phyloP scores from a whole-genome alignment of 2,113 vertebrate species.

The Empidonax traillii region DNA sequence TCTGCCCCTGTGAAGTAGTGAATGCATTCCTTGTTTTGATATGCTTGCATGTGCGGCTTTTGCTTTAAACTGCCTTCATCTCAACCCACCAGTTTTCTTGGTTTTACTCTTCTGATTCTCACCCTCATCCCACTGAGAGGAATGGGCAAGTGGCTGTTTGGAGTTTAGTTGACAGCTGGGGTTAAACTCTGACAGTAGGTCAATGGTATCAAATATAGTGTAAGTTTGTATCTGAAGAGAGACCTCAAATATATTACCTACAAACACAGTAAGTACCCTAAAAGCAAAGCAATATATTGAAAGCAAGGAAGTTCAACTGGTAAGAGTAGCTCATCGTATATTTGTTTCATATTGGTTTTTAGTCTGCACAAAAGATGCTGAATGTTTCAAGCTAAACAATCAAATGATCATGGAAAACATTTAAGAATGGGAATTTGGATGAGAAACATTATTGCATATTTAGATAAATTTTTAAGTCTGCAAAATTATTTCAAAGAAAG shows the following conservation, averaged over 20 bases:
- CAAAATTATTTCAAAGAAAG: slow-evolving; percentile 9
- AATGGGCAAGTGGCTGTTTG: neutral
- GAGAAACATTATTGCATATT: neutral
- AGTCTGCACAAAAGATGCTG: neutral
- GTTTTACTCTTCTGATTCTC: neutral
- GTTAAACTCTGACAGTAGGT: neutral
- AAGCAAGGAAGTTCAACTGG: neutral
- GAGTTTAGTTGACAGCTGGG: neutral
- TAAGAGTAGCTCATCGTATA: neutral
- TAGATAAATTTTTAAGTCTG: neutral
- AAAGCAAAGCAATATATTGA: neutral
- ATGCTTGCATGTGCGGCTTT: neutral
- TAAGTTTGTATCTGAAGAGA: neutral
- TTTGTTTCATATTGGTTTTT: neutral
- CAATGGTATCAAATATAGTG: neutral
- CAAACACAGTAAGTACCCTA: neutral
- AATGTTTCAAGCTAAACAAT: neutral
- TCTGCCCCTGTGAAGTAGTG: neutral
- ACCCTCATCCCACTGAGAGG: too few species aligned
- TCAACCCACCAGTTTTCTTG: neutral
- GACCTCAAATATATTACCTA: neutral
- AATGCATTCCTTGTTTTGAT: neutral
- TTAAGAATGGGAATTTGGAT: neutral
- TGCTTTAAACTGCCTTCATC: neutral
- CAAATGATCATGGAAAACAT: neutral